These are phyloP conservation scores for Halichoerus grypus DNA, from an alignment of 2,113 vertebrate genomes.

Conservation along the genomic window DNA sequence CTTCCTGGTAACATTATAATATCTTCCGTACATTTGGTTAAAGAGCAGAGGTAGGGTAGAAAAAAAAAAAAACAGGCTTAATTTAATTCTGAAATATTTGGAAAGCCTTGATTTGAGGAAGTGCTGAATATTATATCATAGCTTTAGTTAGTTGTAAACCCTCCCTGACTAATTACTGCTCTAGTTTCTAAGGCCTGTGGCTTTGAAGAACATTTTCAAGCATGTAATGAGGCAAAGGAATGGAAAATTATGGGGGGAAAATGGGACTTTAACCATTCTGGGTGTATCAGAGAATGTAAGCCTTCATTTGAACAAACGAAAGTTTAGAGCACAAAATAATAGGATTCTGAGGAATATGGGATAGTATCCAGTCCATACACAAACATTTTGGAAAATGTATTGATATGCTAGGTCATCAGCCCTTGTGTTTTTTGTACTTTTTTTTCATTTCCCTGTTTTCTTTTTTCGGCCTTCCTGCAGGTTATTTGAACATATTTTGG, in stretches of 20 bases:
- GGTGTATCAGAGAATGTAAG: conserved; percentile 17
- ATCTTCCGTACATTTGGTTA: not conserved
- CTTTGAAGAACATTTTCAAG: conserved; percentile 56
- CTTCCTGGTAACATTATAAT: not conserved
- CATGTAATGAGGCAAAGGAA: not conserved
- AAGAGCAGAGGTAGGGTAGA: not conserved
- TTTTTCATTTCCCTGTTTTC: not conserved
- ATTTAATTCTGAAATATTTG: conserved; percentile 45
- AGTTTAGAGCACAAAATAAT: conserved; percentile 26
- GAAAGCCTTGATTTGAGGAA: conserved; percentile 29
- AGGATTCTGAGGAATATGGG: not conserved
- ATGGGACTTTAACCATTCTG: not conserved
- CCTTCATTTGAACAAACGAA: conserved; percentile 35
- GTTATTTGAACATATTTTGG: not conserved
- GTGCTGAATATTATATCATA: not conserved
- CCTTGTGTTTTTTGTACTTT: not conserved
- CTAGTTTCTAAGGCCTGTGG: conserved; percentile 10
- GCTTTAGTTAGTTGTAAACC: not conserved
- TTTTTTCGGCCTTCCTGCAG: not conserved
- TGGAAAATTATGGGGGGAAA: not conserved
- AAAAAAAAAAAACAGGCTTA: not conserved
- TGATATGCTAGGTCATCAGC: not conserved
- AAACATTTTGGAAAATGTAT: not conserved
- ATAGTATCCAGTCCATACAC: not conserved
- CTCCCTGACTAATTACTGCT: not conserved